Conservation (phyloP, 2,797 vertebrate genomes). For the Crenichthys baileyi region DNA sequence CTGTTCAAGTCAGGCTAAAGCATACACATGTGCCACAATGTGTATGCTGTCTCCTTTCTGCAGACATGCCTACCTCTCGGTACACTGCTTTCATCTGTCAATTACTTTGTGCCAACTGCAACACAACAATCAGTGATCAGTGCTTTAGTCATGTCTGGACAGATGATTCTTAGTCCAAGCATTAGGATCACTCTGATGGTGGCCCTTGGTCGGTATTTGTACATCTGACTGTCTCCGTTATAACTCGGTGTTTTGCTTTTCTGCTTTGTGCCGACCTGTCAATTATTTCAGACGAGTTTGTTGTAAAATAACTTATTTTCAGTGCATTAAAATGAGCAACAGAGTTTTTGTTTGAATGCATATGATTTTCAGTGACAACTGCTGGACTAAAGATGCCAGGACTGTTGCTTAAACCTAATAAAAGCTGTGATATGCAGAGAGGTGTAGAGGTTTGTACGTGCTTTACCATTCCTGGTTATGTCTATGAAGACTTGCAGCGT, state of each 20-base stretch:
- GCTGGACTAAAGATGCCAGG: conserved; percentile 82
- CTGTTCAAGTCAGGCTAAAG: conserved; percentile 95
- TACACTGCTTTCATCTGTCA: conserved; percentile 36
- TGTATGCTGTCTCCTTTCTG: conserved; percentile 35
- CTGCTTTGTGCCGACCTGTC: conserved; percentile 88
- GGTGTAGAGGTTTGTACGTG: conserved; percentile 49
- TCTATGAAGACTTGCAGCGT: conserved; percentile 39
- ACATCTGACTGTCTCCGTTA: conserved; percentile 17
- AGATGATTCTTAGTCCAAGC: conserved; percentile 77
- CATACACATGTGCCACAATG: conserved; percentile 12
- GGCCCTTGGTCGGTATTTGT: conserved; percentile 33
- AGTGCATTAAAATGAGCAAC: conserved; percentile 87
- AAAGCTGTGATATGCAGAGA: conserved; percentile 52
- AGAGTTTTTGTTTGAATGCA: conserved; percentile 83
- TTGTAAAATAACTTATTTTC: conserved; percentile 89
- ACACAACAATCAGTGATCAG: conserved; percentile 50
- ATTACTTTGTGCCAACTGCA: conserved; percentile 36
- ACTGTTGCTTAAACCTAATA: conserved; percentile 86
- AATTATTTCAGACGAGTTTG: conserved; percentile 91
- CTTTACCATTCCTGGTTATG: conserved; percentile 57
- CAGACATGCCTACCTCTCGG: conserved; percentile 57
- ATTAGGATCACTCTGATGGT: conserved; percentile 31
- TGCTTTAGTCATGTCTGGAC: conserved; percentile 81
- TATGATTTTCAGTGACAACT: conserved; percentile 81
- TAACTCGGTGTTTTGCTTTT: conserved; percentile 61